These are phyloP conservation scores for Zosterops japonicus DNA, from an alignment of 2,113 vertebrate species.

Conservation along the genomic window DNA sequence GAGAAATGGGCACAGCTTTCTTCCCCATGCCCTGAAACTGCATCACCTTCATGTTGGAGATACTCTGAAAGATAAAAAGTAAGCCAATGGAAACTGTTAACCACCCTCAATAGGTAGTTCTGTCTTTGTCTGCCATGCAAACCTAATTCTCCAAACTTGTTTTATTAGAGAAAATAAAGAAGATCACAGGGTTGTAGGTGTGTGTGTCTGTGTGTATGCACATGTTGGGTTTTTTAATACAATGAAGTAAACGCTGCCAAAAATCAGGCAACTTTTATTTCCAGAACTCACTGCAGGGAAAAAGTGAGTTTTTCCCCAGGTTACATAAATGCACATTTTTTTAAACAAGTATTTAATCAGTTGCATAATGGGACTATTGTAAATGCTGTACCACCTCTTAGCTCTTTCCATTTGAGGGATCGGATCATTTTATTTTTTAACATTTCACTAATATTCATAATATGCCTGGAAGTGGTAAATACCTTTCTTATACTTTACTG, in stretches of 20 bases:
- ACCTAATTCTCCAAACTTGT: background rate
- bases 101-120: background rate
- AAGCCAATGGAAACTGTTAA: background rate
- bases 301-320: background rate
- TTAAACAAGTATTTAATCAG: background rate
- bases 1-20: conserved; percentile 54
- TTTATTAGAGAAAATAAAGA: background rate
- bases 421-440: background rate
- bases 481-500: background rate
- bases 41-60: conserved; percentile 88
- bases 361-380: background rate
- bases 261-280: background rate
- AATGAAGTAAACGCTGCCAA: background rate
- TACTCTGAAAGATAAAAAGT: conserved; percentile 73
- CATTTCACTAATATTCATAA: background rate
- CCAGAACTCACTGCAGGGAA: background rate
- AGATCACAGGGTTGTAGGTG: background rate
- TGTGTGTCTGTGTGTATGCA: fast-evolving
- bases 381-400: background rate
- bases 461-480: background rate
- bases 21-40: conserved; percentile 85
- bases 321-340: background rate
- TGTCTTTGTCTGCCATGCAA: background rate
- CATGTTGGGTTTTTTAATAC: background rate
- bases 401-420: background rate